Evolutionary conservation across 2,113 vertebrate genomes (phyloP), one percentile per base, ranked within the genome.

Genomic region (Upupa epops): DNA sequence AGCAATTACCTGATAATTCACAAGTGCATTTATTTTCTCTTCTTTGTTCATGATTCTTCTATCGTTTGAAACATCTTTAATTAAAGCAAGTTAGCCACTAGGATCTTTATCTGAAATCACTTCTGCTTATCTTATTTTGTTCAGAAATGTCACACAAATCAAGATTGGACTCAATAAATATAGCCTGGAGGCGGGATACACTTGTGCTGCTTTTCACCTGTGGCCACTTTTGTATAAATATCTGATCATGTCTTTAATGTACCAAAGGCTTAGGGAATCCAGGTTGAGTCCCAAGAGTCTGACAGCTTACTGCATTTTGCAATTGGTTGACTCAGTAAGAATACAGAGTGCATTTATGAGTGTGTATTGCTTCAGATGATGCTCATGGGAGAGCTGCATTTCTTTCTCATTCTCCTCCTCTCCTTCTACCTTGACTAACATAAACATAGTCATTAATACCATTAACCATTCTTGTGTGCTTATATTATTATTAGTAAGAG

Each of bases 51-150:
- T 29, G 37, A 45, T 66, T 85, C 26, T 45, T 74, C 42, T 81
- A 79, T 94, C 86, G 48, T 78, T 68, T 60, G 73, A 88, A 90
- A 56, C 17, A 93, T 86, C 86, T 96, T 93, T 96, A 94, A 96
- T 90, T 94, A 83, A 81, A 78, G 20, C 21, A 75, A 83, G 80
- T 58, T 89, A 82, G 18, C 70, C 51, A 28, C 34, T 56, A 31
- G 36, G 32, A 72, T 92, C 45, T 61, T 96, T 89, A 88, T 88
- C 83, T 95, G 52, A 92, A 94, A 88, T 93, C 66, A 61, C 22
- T 93, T 83, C 58, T 71, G n/a, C 58, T 93, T 91, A 21, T 66
- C 69, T 66, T 88, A 51, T 79, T 86, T 73, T 61, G 11, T 75
- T 88, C 65, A 69, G 55, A 78, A 51, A 34, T 81, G 76, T 76